Evolutionary conservation across 1,140 invertebrate genomes (phyloP).

Genomic region (Anagrus nilaparvatae): DNA sequence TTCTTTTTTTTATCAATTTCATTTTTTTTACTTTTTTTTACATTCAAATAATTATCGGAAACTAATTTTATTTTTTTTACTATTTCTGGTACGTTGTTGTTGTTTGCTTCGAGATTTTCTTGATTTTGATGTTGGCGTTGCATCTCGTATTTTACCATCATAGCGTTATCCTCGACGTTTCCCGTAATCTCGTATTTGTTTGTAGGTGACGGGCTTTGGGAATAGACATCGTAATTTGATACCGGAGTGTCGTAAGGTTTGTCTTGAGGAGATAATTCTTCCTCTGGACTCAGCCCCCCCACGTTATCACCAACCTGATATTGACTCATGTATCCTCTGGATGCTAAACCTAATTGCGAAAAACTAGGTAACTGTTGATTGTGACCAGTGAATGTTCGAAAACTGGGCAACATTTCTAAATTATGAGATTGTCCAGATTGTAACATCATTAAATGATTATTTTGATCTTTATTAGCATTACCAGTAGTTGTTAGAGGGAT

Average conservation of each 20-base stretch:
- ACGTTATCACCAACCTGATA: slow-evolving; percentile 48
- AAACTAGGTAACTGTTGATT: slow-evolving; percentile 46
- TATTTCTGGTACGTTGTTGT: too few relatives aligned
- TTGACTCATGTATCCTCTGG: slow-evolving; percentile 35
- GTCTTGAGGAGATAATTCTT: slow-evolving; percentile 41
- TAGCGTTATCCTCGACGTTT: slow-evolving; percentile 35
- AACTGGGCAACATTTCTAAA: slow-evolving; percentile 41
- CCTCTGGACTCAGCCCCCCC: slow-evolving; percentile 58
- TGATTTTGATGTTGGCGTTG: neutral
- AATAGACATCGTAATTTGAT: slow-evolving; percentile 34
- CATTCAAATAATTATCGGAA: too few relatives aligned
- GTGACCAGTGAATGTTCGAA: slow-evolving; percentile 29
- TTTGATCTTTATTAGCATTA: slow-evolving; percentile 41
- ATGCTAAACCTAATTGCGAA: slow-evolving; percentile 47
- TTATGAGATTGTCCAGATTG: slow-evolving; percentile 9
- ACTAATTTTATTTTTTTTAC: too few relatives aligned
- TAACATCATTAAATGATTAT: slow-evolving; percentile 4
- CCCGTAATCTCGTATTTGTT: slow-evolving; percentile 39
- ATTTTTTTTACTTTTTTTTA: too few relatives aligned
- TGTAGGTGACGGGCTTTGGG: slow-evolving; percentile 27
- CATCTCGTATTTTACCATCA: neutral
- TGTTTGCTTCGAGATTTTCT: slow-evolving; percentile 26
- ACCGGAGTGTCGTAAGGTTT: slow-evolving; percentile 29
- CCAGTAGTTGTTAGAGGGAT: slow-evolving; percentile 62
- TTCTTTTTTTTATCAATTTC: too few relatives aligned